These are phyloP conservation scores for Drosophila flavopinicola DNA, from an alignment of 2,888 invertebrate genomes.

Conservation along the genomic window DNA sequence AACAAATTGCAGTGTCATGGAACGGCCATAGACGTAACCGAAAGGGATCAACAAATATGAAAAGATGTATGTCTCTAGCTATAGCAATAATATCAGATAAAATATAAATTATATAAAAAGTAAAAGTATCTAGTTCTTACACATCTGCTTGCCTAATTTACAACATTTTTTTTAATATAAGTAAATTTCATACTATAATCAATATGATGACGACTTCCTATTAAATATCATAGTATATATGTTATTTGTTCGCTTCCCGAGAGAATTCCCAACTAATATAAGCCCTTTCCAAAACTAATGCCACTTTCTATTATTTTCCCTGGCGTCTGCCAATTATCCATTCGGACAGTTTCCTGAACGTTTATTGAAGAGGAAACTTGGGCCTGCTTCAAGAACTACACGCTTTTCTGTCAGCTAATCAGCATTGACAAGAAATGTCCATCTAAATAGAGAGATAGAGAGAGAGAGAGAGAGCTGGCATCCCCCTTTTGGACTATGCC, in stretches of 20 bases:
- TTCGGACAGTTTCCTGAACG: background rate
- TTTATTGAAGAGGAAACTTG: background rate
- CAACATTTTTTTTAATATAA: no score
- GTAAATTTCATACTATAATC: background rate
- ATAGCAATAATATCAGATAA: no score
- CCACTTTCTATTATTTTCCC: background rate
- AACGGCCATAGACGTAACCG: background rate
- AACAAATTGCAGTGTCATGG: constrained; percentile 14
- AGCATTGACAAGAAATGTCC: constrained; percentile 42
- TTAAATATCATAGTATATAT: no score
- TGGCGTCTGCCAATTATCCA: background rate
- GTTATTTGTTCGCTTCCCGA: background rate
- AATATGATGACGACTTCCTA: no score
- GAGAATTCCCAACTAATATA: background rate
- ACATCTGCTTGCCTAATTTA: no score
- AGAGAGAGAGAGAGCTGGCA: background rate
- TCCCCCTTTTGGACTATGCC: constrained; percentile 35
- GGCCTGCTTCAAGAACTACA: background rate
- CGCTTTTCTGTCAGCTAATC: constrained; percentile 26
- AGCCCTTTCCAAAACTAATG: background rate
- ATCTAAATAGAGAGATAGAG: constrained; percentile 12
- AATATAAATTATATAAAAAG: background rate
- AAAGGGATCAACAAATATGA: background rate
- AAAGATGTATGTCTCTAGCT: no score
- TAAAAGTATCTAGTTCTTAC: no score